These are phyloP conservation scores for Dreissena polymorpha DNA, from an alignment of 1,140 invertebrate genomes.

Conservation along the genomic window DNA sequence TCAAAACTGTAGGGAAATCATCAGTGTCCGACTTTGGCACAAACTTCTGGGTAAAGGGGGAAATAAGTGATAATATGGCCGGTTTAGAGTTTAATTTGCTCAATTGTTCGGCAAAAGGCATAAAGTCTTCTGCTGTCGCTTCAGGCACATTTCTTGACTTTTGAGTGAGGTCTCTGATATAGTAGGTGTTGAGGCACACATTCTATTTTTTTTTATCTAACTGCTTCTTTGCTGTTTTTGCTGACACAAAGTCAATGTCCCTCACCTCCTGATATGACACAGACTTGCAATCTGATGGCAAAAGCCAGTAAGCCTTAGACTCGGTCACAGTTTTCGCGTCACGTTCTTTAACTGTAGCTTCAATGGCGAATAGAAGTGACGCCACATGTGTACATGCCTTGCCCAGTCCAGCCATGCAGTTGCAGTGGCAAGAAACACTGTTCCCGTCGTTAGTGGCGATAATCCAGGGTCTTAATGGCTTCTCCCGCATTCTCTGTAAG, in stretches of 20 bases:
- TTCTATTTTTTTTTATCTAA: not conserved
- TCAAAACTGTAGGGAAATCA: slow-evolving; percentile 3
- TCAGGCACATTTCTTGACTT: not conserved
- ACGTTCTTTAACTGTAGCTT: not conserved
- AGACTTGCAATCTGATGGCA: slow-evolving; percentile 12
- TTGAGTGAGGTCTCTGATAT: too few relatives aligned
- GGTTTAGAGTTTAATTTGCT: not conserved
- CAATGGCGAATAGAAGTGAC: slow-evolving; percentile 13
- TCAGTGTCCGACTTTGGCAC: not conserved
- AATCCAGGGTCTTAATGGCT: not conserved
- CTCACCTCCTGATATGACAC: not conserved
- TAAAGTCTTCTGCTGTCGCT: not conserved
- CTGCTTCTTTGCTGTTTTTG: slow-evolving; percentile 15
- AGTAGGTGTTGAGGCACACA: not conserved
- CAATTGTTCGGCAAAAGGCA: not conserved
- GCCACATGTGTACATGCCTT: slow-evolving; percentile 24
- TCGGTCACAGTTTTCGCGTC: slow-evolving; percentile 11
- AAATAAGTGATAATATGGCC: slow-evolving; percentile 6
- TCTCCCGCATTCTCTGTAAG: slow-evolving; percentile 30
- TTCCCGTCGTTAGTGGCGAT: not conserved
- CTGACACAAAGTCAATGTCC: slow-evolving; percentile 22
- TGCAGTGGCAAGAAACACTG: slow-evolving; percentile 1
- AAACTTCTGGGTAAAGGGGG: not conserved
- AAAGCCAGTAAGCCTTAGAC: slow-evolving; percentile 26
- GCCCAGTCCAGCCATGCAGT: slow-evolving; percentile 30